Percentiles rank a stretch among this genome's conserved stretches.
These are phyloP conservation scores for Catharus ustulatus DNA, from an alignment of 2,797 vertebrate genomes.

Conservation along the genomic window DNA sequence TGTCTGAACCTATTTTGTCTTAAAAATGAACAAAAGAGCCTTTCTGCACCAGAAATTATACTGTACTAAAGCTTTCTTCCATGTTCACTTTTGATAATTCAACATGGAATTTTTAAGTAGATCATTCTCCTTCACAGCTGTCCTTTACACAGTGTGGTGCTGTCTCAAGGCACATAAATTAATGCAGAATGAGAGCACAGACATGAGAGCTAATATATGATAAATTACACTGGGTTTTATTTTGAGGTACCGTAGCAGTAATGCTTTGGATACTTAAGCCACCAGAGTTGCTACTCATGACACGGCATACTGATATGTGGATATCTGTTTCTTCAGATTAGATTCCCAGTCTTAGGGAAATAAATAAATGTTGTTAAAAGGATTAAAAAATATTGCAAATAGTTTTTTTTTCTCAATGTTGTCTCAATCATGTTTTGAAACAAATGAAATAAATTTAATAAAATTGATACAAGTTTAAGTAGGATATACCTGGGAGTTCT, in stretches of 20 bases:
- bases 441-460: background rate
- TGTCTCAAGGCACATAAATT: background rate
- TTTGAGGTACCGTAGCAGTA: background rate
- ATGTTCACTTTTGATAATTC: background rate
- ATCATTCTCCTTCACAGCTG: background rate
- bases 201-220: background rate
- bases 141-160: background rate
- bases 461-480: background rate
- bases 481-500: background rate
- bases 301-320: background rate
- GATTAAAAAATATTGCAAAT: background rate
- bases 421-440: background rate
- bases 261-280: background rate
- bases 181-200: background rate
- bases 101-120: background rate
- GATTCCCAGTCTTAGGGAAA: background rate
- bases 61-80: background rate
- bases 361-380: background rate
- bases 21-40: background rate
- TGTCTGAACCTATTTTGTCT: background rate
- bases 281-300: background rate
- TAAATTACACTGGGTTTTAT: background rate
- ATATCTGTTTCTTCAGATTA: background rate
- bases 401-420: background rate
- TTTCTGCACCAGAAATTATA: background rate